Evolutionary conservation across 2,888 invertebrate species (phyloP).

Genomic region (Ophion slaviceki): DNA sequence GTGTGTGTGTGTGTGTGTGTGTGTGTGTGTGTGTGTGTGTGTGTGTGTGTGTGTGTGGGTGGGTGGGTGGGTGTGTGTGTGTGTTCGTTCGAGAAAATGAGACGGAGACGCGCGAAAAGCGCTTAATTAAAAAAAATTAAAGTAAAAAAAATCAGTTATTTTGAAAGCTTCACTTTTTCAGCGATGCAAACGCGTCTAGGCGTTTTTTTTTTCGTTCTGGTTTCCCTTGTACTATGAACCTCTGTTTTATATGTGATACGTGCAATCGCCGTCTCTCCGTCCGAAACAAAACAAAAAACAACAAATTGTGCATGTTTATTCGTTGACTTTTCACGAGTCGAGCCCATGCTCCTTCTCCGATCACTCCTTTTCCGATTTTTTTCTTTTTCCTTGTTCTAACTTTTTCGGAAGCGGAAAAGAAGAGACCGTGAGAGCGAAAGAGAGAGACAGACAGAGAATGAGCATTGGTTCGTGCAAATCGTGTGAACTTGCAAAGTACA

Average conservation of each 20-base stretch:
- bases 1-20: conserved; percentile 73
- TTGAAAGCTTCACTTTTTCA: conserved; percentile 19
- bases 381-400: background rate
- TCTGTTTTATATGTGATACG: conserved; percentile 39
- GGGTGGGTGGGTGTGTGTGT: too few relatives aligned
- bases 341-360: conserved; percentile 26
- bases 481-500: conserved; percentile 77
- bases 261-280: conserved; percentile 58
- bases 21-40: conserved; percentile 71
- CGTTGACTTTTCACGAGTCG: conserved; percentile 49
- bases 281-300: conserved; percentile 26
- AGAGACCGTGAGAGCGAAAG: conserved; percentile 14
- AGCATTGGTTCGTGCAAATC: conserved; percentile 65
- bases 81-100: conserved; percentile 38
- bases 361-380: background rate
- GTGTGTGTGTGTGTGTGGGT: conserved; percentile 74
- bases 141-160: background rate
- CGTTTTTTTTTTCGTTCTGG: background rate
- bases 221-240: conserved; percentile 9
- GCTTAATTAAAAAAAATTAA: conserved; percentile 31
- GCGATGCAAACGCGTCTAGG: background rate
- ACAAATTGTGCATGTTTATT: conserved; percentile 49
- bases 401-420: background rate
- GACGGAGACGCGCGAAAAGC: conserved; percentile 64
- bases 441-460: conserved; percentile 59